A percentile compares a stretch with the other conserved stretches of the same genome.
These are phyloP conservation scores for Ornithorhynchus anatinus DNA, from an alignment of 2,113 vertebrate genomes.

Conservation along the genomic window DNA sequence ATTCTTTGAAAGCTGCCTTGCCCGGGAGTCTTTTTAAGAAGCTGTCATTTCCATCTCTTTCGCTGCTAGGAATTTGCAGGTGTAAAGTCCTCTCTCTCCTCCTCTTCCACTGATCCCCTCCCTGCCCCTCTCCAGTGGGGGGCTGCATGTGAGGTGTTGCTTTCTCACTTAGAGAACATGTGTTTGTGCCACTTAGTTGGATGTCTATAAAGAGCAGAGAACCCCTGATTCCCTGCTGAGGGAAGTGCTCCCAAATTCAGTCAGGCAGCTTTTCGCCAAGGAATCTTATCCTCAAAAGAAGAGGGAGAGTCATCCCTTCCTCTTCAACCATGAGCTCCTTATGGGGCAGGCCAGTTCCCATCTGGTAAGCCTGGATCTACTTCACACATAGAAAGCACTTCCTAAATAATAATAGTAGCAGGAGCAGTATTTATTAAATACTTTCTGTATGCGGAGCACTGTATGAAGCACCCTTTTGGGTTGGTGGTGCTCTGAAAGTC, in stretches of 20 bases:
- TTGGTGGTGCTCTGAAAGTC: too few relatives aligned
- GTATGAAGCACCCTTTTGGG: too few relatives aligned
- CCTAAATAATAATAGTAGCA: too few relatives aligned
- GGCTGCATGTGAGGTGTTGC: conserved; percentile 69
- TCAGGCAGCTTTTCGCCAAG: conserved; percentile 34
- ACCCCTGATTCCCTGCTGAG: conserved; percentile 47
- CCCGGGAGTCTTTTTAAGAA: conserved; percentile 28
- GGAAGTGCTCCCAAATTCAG: conserved; percentile 39
- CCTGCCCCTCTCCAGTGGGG: conserved; percentile 62
- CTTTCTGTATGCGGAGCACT: too few relatives aligned
- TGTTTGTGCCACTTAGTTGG: conserved; percentile 64
- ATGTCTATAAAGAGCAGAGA: conserved; percentile 60
- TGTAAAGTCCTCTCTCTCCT: conserved; percentile 59
- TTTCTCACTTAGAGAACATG: conserved; percentile 64
- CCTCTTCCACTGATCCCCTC: too few relatives aligned
- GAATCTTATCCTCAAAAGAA: conserved; percentile 4
- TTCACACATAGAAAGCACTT: too few relatives aligned
- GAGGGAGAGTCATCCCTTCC: background rate
- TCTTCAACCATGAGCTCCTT: background rate
- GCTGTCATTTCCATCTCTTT: conserved; percentile 55
- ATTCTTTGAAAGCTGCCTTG: conserved; percentile 36
- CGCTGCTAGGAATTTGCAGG: conserved; percentile 64
- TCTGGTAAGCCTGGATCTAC: too few relatives aligned
- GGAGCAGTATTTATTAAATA: too few relatives aligned
- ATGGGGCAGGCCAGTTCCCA: too few relatives aligned